Evolutionary conservation across 2,113 vertebrate genomes (phyloP), one percentile per base, ranked within the genome.

Genomic region (Otocyon megalotis): DNA sequence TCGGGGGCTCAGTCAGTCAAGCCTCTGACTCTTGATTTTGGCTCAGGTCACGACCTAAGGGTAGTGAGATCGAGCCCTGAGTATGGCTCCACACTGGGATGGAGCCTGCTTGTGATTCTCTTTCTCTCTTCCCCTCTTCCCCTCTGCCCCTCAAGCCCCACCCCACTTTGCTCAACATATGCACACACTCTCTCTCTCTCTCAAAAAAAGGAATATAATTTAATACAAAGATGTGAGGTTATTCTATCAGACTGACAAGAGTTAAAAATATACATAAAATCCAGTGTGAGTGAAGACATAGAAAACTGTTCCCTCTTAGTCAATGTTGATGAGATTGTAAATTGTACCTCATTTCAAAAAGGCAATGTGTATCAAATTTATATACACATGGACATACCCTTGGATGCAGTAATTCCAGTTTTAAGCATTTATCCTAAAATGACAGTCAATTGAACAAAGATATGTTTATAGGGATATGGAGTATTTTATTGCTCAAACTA

Each of bases 361-460:
- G n/a, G n/a, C 82, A 62, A 84, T 24, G 1, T 90, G 22, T 37
- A 32, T 79, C 71, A 35, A 94, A 84, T 60, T 74, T 88, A 48
- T 88, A 92, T n/a, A n/a, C 13, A 54, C 76, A 16, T 79, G 26
- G 14, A 22, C 63, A 65, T 76, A 90, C 24, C 14, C 24, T 88
- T 88, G 17, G 69, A 58, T 54, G 11, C 50, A 92, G n/a, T 8
- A 84, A 58, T 48, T 88, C 77, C 43, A 88, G 14, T 67, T 96
- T 63, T 80, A 95, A 95, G 37, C 50, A 71, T 77, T 87, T 82
- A 96, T 60, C n/a, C 16, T 90, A 74, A 90, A 92, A 83, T 28
- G 30, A 69, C 19, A 53, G 26, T 81, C 56, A 14, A 10, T 35
- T 71, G 48, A 62, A 72, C 19, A 79, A 71, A 81, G 32, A 53